Evolutionary conservation across 2,113 vertebrate genomes (phyloP).

Genomic region (Gasterosteus aculeatus): DNA sequence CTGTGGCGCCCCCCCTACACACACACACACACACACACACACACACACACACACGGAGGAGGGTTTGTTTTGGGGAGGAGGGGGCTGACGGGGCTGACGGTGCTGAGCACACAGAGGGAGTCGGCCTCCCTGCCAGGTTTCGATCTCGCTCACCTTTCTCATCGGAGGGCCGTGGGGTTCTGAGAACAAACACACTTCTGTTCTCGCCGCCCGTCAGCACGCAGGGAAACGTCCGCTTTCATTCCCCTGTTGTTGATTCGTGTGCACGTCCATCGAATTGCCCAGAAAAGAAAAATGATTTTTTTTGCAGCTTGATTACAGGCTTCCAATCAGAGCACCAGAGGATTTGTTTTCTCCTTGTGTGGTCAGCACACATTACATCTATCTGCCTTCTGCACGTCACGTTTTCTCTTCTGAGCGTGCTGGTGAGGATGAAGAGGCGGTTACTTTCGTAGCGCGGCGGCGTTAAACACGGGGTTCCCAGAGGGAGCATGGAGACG

Average conservation of each 20-base stretch:
- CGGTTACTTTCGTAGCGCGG: no score
- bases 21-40: background rate
- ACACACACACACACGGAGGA: background rate
- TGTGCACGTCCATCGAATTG: background rate
- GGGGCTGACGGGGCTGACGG: background rate
- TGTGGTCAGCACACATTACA: no score
- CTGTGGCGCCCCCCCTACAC: background rate
- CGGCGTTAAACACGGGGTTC: no score
- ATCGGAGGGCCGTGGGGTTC: conserved; percentile 27
- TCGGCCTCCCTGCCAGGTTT: conserved; percentile 62
- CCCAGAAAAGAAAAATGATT: background rate
- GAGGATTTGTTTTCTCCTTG: background rate
- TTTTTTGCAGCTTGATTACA: background rate
- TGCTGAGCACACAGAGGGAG: conserved; percentile 49
- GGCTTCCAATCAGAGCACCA: background rate
- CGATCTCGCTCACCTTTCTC: conserved; percentile 58
- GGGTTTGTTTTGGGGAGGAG: conserved; percentile 14
- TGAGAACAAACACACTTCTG: conserved; percentile 61
- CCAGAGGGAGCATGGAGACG: no score
- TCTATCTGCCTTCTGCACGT: no score
- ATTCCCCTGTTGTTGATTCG: background rate
- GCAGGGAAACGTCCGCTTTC: background rate
- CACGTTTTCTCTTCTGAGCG: no score
- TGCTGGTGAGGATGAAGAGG: no score
- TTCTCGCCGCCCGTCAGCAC: conserved; percentile 33